phyloP scores from a whole-genome alignment of 2,888 invertebrate species.

The Scaptomyza caliginosa region DNA sequence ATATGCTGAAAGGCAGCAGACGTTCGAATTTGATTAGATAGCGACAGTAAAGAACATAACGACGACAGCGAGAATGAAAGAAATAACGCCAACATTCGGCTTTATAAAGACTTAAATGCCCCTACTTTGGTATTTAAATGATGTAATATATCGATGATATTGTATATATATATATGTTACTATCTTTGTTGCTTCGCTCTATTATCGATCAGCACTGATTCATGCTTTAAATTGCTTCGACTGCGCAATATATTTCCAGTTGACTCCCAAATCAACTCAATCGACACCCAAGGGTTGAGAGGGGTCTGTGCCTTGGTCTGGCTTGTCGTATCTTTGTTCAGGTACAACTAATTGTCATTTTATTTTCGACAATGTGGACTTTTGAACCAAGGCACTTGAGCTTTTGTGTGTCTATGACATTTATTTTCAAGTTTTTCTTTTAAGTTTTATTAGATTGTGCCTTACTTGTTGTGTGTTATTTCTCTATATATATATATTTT shows the following conservation, averaged over 20 bases:
- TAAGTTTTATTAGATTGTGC: constrained; percentile 26
- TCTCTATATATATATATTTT: constrained; percentile 6
- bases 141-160: neutral
- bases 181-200: neutral
- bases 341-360: constrained; percentile 39
- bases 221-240: constrained; percentile 41
- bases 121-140: neutral
- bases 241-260: constrained; percentile 53
- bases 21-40: constrained; percentile 43
- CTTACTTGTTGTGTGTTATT: constrained; percentile 6
- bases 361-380: constrained; percentile 22
- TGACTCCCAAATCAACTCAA: constrained; percentile 40
- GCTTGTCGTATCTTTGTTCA: constrained; percentile 16
- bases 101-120: neutral
- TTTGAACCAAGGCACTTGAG: constrained; percentile 17
- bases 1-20: constrained; percentile 16
- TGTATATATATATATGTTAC: neutral
- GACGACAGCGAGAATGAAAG: too few relatives aligned
- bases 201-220: constrained; percentile 33
- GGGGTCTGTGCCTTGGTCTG: neutral
- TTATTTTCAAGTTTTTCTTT: constrained; percentile 14
- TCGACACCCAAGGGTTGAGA: constrained; percentile 1
- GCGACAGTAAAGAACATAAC: constrained; percentile 9
- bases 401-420: constrained; percentile 14
- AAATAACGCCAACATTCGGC: neutral